Base-by-base conservation (phyloP, 2,113 vertebrate species). In the Zosterops borbonicus region DNA sequence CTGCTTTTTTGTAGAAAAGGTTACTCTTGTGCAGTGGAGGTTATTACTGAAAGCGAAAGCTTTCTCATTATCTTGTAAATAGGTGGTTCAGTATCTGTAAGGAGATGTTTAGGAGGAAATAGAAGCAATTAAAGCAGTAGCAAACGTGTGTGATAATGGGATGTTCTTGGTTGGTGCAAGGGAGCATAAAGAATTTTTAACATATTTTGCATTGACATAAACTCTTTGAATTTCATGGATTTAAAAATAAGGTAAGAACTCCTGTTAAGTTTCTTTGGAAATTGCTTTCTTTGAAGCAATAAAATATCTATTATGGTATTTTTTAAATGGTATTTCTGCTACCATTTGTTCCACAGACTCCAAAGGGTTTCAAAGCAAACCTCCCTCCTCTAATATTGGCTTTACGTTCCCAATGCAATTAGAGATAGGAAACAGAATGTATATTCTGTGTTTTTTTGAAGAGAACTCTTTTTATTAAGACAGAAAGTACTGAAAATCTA, bases 241-340 rank as follows among this genome's bases (percentile, higher is more conserved):
- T 91, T 89, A 65, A 95, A 94, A 93, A 86, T 62, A 47, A 64
- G n/a, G 52, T 88, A 78, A 86, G 64, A 88, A 89, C 76, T 70
- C 17, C 37, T 44, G 23, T 64, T 79, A 74, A 70, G 42, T 87
- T 90, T 92, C 8, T 56, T 83, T 55, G 65, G 46, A 78, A 90
- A 85, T 80, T 90, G 27, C 29, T 62, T 95, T 76, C 49, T 85
- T 89, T 71, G 56, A 92, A 83, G 67, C 41, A 91, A 77, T 19
- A 17, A 84, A 63, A 16, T 91, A 62, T 46, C 53, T 76, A 23
- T 94, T 60, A 64, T 24, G 9, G 20, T 80, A 14, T 77, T 75
- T 94, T 71, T 83, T 3, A 6, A 71, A 89, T 17, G 5, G 5
- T 70, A 47, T 92, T 92, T 90, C 37, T 87, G 37, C 70, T 59